Evolutionary conservation across 2,888 invertebrate species (phyloP), one percentile per base, ranked within the genome.

Genomic region (Theodoxus fluviatilis): DNA sequence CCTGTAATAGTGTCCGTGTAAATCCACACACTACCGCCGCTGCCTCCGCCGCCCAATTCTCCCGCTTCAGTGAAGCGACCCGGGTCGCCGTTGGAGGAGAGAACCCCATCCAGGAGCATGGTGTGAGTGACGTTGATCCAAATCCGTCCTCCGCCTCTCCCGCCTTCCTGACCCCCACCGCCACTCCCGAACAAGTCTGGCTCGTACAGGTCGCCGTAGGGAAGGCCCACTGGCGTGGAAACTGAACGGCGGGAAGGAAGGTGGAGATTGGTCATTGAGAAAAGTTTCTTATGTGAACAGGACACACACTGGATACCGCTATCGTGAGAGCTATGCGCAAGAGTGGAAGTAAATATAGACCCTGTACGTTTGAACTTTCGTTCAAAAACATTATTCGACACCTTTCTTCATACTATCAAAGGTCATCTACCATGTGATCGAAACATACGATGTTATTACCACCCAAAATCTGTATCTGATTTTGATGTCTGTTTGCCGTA

Each of bases 121-220:
- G 80, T 81, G 74, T 81, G 71, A 0, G 80, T 78, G 12, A 79
- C 79, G 71, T 81, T 81, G n/a, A 82, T 59, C 80, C 80, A 81
- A 66, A 82, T 76, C 7, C 78, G 71, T 1, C 82, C 82, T 4
- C 82, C 82, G 0, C 82, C 82, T 2, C 77, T 68, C 9, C 82
- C 82, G 22, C 81, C 82, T 12, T 61, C 70, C 15, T 22, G 55
- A 22, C 80, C 80, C 0, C 81, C 79, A 18, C 80, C 80, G 18
- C 78, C 75, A 61, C 81, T 81, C 25, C 82, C 82, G 72, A 81
- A 81, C 57, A 74, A 40, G 0, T 72, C 72, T 1, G 82, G 82
- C 67, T 79, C 78, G 72, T 82, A 81, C 3, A 81, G 38, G 61
- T 82, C 82, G 33, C 78, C 78, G 71, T 80, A 80, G 0, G 82